Evolutionary conservation across 2,113 vertebrate genomes (phyloP).

Genomic region (Puffinus mauretanicus): DNA sequence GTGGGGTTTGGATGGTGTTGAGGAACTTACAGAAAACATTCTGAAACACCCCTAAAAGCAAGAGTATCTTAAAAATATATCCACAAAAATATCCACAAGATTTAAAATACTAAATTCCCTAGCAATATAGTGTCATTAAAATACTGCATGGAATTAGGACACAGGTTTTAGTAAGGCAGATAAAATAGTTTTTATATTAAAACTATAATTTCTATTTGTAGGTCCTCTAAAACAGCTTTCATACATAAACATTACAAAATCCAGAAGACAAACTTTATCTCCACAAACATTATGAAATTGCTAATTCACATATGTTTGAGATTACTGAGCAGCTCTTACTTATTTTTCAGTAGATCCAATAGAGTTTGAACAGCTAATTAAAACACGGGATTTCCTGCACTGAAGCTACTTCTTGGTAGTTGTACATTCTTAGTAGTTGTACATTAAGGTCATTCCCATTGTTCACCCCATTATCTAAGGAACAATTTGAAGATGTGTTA

Average conservation of each 20-base stretch:
- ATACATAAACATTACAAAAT: background rate
- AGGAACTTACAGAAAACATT: background rate
- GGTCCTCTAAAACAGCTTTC: background rate
- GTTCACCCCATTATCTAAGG: background rate
- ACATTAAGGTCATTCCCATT: background rate
- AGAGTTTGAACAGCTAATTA: background rate
- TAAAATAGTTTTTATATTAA: background rate
- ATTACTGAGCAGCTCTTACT: background rate
- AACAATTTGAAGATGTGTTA: background rate
- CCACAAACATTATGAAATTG: background rate
- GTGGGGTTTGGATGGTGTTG: background rate
- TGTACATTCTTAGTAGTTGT: background rate
- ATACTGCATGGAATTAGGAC: background rate
- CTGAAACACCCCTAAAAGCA: background rate
- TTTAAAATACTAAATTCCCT: background rate
- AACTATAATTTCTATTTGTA: background rate
- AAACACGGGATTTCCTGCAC: background rate
- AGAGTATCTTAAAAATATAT: background rate
- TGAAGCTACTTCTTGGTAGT: background rate
- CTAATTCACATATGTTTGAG: background rate
- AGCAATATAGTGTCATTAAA: background rate
- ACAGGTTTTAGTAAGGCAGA: background rate
- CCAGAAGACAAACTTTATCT: background rate
- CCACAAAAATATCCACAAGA: background rate
- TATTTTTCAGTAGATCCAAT: background rate